These are phyloP conservation scores for Pelmatolapia mariae DNA, from an alignment of 2,113 vertebrate species.

Conservation along the genomic window DNA sequence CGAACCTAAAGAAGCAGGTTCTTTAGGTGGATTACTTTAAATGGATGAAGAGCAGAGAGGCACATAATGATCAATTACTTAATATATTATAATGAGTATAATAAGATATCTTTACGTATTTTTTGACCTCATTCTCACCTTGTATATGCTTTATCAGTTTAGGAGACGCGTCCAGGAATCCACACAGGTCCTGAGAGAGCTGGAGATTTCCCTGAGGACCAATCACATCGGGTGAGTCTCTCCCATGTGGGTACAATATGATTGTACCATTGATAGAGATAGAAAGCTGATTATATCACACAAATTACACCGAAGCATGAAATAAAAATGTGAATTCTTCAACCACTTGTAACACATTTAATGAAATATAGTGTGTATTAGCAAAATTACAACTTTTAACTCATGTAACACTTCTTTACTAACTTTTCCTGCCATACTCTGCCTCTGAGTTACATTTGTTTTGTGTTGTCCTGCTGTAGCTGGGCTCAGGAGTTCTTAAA, in stretches of 20 bases:
- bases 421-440: fast-evolving
- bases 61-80: not conserved
- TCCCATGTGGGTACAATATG: not conserved
- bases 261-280: not conserved
- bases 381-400: not conserved
- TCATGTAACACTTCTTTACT: fast-evolving
- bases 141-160: slow-evolving; percentile 49
- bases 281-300: not conserved
- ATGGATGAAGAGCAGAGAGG: not conserved
- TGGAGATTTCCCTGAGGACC: slow-evolving; percentile 94
- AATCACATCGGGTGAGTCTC: slow-evolving; percentile 89
- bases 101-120: not conserved
- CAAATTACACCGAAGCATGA: fast-evolving
- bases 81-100: not conserved
- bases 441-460: not conserved
- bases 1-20: fast-evolving
- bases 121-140: not conserved
- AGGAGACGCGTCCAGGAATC: slow-evolving; percentile 85
- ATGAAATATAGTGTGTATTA: not conserved
- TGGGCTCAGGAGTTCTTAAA: slow-evolving; percentile 90
- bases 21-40: not conserved
- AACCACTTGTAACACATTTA: not conserved
- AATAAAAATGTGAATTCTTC: not conserved
- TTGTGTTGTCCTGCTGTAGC: slow-evolving; percentile 30
- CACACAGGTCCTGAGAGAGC: slow-evolving; percentile 86